Evolutionary conservation across 1,140 invertebrate species (phyloP).

Genomic region (Spodoptera litura): DNA sequence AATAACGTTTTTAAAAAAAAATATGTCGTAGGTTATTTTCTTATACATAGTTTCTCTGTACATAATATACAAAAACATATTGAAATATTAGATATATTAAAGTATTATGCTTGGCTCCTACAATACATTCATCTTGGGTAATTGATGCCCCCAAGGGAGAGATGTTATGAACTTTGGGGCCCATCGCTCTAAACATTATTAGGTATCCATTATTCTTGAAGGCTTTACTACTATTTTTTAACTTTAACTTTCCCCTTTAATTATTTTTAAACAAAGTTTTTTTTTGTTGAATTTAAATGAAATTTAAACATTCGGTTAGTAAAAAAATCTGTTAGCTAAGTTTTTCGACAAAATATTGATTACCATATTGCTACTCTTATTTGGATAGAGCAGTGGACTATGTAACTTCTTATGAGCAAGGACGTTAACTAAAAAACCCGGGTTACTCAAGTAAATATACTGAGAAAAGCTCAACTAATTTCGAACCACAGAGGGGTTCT

Average conservation of each 20-base stretch:
- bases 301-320: not conserved
- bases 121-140: conserved; percentile 17
- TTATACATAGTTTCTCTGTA: no score
- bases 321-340: no score
- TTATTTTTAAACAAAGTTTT: conserved; percentile 6
- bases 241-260: conserved; percentile 10
- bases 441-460: no score
- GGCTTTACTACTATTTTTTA: conserved; percentile 15
- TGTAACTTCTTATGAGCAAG: no score
- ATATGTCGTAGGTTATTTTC: no score
- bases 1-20: no score
- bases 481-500: no score
- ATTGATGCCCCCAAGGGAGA: conserved; percentile 24
- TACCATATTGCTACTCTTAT: not conserved
- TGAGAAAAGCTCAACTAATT: no score
- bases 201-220: conserved; percentile 28
- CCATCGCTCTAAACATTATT: conserved; percentile 26
- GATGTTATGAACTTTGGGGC: conserved; percentile 19
- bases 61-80: not conserved
- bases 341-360: no score
- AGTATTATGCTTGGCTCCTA: not conserved
- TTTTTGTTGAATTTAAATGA: not conserved
- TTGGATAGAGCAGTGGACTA: not conserved
- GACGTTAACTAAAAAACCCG: no score
- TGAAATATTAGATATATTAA: not conserved